Base-by-base conservation (phyloP, 2,888 invertebrate species). In the Electrophaes corylata region DNA sequence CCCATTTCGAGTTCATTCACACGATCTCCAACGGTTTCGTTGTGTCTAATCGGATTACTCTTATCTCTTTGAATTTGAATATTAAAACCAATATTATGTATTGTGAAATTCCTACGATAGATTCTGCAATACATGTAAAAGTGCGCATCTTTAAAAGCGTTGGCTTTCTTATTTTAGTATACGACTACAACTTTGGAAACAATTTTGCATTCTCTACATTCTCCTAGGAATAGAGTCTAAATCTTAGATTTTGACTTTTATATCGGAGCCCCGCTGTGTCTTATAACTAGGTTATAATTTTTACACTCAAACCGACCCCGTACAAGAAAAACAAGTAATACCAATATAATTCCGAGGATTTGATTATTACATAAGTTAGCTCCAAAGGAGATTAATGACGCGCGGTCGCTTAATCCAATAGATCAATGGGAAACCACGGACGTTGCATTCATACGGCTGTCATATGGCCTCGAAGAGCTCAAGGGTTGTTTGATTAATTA, bases 1-100 rank as follows among this genome's bases (percentile, higher is more conserved):
- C 70, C 43, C 59, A 56, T 70, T 76, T 72, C 66, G 56, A 73
- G 85, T 81, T 86, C 83, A 74, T 81, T 86, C 79, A 85, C 85
- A 71, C 46, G 60, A 69, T 59, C 48, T 61, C 65, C 66, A 66
- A 64, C 66, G 58, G 66, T 51, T 47, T 43, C 26, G 43, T 23
- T 54, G 40, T 71, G 49, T 60, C 45, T 65, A 61, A 69, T 73
- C 65, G 66, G 53, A 50, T 68, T 59, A 65, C 51, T 52, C 47
- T 67, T 76, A 76, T 76, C 75, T 49, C 41, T 3, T 20, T 19
- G 16, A 56, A 39, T 57, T 41, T 46, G 5, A 39, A 35, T 41
- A 29, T 58, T 39, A 44, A 55, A 45, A 49, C 4, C 12, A 52
- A 56, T 62, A 50, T n/a, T n/a, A n/a, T 60, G 47, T 23, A 16